Conservation (phyloP, 2,888 invertebrate genomes). For the Tenodera sinensis region DNA sequence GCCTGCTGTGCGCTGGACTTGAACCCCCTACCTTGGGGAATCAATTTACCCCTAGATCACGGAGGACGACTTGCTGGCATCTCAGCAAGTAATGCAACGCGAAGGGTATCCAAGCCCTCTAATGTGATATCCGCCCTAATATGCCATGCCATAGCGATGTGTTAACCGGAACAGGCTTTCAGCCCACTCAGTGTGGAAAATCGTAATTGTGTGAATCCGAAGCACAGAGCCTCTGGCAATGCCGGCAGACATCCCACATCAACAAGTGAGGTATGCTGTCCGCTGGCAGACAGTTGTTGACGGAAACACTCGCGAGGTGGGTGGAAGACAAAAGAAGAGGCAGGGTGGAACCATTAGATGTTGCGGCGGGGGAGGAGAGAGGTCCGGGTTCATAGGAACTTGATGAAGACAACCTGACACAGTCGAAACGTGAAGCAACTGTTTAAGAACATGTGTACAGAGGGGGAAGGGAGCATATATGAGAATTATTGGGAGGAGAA, state of each 20-base stretch:
- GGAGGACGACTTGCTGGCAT: no score
- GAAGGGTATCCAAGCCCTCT: no score
- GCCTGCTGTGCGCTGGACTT: no score
- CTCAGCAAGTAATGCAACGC: no score
- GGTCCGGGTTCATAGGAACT: neutral
- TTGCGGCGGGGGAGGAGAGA: neutral
- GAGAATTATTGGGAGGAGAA: neutral
- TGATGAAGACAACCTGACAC: constrained; percentile 1
- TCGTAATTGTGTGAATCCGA: no score
- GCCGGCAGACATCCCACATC: neutral
- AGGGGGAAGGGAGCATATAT: neutral
- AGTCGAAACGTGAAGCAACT: neutral
- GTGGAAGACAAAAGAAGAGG: neutral
- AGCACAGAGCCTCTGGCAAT: neutral
- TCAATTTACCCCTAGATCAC: no score
- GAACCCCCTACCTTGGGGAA: no score
- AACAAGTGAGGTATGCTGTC: neutral
- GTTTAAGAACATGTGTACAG: neutral
- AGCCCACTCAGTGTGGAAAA: no score
- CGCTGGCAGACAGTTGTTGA: neutral
- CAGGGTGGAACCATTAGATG: neutral
- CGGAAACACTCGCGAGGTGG: neutral
- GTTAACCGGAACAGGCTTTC: no score
- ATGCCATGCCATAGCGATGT: no score
- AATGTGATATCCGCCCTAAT: no score